phyloP scores from a whole-genome alignment of 2,113 vertebrate species.

The Uropsilus gracilis region DNA sequence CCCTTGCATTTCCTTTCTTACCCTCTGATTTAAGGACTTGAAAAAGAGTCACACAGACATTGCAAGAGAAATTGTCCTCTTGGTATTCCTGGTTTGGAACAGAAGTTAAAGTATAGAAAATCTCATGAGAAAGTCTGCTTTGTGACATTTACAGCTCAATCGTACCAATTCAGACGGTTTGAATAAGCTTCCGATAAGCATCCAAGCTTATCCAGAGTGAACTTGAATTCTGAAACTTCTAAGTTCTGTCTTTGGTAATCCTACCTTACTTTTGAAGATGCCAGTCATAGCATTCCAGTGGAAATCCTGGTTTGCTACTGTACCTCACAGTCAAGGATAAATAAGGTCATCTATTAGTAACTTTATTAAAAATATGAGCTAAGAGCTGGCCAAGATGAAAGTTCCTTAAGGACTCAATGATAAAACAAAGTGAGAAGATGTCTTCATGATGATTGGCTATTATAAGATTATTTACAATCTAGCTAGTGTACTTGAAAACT shows the following conservation, averaged over 20 bases:
- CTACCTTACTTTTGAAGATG: slow-evolving; percentile 28
- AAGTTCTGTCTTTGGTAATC: not conserved
- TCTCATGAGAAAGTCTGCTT: slow-evolving; percentile 51
- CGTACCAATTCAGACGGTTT: slow-evolving; percentile 53
- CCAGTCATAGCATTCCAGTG: not conserved
- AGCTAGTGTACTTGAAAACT: not conserved
- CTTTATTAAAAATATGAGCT: slow-evolving; percentile 46
- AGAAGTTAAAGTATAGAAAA: slow-evolving; percentile 53
- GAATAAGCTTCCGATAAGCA: slow-evolving; percentile 65
- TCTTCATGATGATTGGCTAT: not conserved
- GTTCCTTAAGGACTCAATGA: not conserved
- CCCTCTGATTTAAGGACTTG: slow-evolving; percentile 1
- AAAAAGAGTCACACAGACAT: not conserved
- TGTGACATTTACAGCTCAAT: slow-evolving; percentile 68
- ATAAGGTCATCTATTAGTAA: not conserved
- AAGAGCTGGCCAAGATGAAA: not conserved
- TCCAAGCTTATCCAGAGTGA: slow-evolving; percentile 47
- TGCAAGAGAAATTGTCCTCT: slow-evolving; percentile 36
- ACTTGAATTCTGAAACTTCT: slow-evolving; percentile 55
- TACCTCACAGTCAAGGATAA: slow-evolving; percentile 14
- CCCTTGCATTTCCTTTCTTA: not conserved
- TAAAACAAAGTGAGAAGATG: not conserved
- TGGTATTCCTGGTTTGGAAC: slow-evolving; percentile 18
- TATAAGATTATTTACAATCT: not conserved
- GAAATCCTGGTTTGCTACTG: slow-evolving; percentile 25